Conservation (phyloP, 2,113 vertebrate species). For the Chaetodon auriga region DNA sequence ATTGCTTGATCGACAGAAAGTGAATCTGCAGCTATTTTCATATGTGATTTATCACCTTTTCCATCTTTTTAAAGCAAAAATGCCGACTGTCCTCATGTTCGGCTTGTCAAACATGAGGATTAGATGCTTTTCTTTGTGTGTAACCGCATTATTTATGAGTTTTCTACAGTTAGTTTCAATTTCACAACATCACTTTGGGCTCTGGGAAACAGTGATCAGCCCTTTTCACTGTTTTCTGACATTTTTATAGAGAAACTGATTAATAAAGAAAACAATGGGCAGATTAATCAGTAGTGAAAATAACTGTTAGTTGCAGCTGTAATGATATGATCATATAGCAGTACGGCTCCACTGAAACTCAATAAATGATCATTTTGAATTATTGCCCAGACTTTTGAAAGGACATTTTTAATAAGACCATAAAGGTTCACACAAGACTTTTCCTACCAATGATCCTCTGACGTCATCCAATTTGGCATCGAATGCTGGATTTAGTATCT, state of each 20-base stretch:
- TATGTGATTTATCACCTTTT: background rate
- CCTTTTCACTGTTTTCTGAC: background rate
- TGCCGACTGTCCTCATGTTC: background rate
- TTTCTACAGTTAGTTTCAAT: background rate
- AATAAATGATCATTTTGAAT: slow-evolving; percentile 18
- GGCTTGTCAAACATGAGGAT: background rate
- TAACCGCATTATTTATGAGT: background rate
- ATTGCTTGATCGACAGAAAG: background rate
- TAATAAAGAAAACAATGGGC: background rate
- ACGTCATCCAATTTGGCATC: slow-evolving; percentile 31
- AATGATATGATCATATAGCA: slow-evolving; percentile 10
- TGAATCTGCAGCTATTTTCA: background rate
- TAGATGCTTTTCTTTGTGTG: background rate
- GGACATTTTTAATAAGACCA: slow-evolving; percentile 23
- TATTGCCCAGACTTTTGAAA: background rate
- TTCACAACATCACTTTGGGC: background rate
- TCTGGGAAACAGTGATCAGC: background rate
- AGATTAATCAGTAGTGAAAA: background rate
- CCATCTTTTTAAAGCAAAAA: background rate
- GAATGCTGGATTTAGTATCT: slow-evolving; percentile 43
- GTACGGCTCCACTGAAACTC: slow-evolving; percentile 1
- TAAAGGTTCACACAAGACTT: background rate
- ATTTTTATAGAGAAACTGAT: background rate
- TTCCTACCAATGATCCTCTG: slow-evolving; percentile 17
- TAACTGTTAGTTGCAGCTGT: background rate